phyloP scores from a whole-genome alignment of 1,140 invertebrate species.

The Musca domestica region DNA sequence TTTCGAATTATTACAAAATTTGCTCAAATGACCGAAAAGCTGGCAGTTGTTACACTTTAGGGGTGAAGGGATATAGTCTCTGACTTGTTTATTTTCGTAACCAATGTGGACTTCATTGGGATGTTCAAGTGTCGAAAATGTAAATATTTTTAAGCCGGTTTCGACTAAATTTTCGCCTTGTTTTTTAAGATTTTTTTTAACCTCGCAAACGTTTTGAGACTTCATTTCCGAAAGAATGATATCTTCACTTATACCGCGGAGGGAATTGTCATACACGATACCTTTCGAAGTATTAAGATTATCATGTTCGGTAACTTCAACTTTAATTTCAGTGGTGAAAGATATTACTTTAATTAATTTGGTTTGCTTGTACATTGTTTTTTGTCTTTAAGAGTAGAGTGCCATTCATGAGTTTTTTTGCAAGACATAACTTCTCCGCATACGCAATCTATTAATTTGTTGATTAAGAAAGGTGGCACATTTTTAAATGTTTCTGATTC shows the following conservation, averaged over 20 bases:
- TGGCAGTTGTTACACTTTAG: slow-evolving; percentile 24
- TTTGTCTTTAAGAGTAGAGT: too few species aligned
- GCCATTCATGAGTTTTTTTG: too few species aligned
- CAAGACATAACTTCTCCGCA: too few species aligned
- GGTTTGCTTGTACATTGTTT: too few species aligned
- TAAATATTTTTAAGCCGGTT: slow-evolving; percentile 23
- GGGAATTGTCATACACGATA: slow-evolving; percentile 23
- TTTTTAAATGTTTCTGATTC: too few species aligned
- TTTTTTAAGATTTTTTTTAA: slow-evolving; percentile 22
- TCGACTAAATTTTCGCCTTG: slow-evolving; percentile 15
- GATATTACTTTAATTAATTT: too few species aligned
- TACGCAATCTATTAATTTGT: too few species aligned
- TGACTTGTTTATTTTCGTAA: slow-evolving; percentile 14
- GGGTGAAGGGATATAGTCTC: slow-evolving; percentile 24
- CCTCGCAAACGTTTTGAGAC: slow-evolving; percentile 22
- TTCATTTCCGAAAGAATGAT: slow-evolving; percentile 23
- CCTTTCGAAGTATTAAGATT: slow-evolving; percentile 17
- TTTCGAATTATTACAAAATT: slow-evolving; percentile 16
- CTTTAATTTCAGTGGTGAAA: too few species aligned
- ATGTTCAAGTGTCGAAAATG: not conserved
- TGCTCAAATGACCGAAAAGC: slow-evolving; percentile 18
- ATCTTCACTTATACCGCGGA: slow-evolving; percentile 19
- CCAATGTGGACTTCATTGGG: slow-evolving; percentile 16
- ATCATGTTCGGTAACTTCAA: too few species aligned
- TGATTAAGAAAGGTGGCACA: too few species aligned